Evolutionary conservation across 2,888 invertebrate species (phyloP).

Genomic region (Xestobium rufovillosum): DNA sequence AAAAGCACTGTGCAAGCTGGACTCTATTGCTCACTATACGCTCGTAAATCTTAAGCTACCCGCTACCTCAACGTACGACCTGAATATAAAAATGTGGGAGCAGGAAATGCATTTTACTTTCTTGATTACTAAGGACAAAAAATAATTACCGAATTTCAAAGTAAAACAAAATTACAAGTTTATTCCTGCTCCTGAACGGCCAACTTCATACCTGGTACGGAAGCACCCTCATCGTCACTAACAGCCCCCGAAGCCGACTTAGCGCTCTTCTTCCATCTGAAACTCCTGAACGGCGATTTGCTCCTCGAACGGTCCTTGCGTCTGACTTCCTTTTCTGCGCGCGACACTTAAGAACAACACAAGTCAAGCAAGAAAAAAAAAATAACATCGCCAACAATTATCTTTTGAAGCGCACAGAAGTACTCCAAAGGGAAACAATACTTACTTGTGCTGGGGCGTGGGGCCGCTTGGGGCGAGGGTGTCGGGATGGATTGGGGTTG

Average conservation of each 20-base stretch:
- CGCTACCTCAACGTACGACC: no score
- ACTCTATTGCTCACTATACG: no score
- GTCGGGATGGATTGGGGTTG: conserved; percentile 19
- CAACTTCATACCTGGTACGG: conserved; percentile 40
- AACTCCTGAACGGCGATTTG: conserved; percentile 90
- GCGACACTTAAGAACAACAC: conserved; percentile 33
- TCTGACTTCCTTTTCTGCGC: conserved; percentile 37
- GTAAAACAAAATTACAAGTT: no score
- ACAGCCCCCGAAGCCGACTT: conserved; percentile 57
- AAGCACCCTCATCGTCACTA: conserved; percentile 74
- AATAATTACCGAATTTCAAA: no score
- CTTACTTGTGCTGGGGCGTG: background rate
- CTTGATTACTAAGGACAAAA: no score
- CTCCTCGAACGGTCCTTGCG: conserved; percentile 78
- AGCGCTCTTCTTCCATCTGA: conserved; percentile 81
- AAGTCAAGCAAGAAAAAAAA: conserved; percentile 25
- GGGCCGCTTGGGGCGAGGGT: conserved; percentile 19
- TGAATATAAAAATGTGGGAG: no score
- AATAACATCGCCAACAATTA: conserved; percentile 24
- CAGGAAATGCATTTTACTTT: no score
- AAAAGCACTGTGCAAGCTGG: no score
- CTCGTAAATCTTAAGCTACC: no score
- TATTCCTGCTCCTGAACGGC: no score
- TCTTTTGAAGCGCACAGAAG: conserved; percentile 14
- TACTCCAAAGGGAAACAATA: conserved; percentile 12